Conservation (phyloP, 2,113 vertebrate species). For the Zingel zingel region DNA sequence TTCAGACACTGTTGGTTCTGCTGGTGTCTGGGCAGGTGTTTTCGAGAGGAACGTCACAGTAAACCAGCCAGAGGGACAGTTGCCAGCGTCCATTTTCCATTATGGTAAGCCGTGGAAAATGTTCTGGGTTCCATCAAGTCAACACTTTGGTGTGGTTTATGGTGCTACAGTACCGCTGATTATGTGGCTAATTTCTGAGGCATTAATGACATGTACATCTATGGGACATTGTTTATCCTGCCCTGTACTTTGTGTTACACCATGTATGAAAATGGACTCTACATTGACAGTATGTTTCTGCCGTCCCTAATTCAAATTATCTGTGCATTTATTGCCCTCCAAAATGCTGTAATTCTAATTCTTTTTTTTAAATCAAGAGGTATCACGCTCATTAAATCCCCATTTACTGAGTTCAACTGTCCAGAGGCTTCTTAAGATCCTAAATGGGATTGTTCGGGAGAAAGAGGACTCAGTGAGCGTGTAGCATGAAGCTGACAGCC, state of each 20-base stretch:
- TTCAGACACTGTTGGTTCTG: neutral
- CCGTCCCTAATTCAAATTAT: slow-evolving; percentile 2
- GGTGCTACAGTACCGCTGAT: neutral
- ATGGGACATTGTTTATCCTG: neutral
- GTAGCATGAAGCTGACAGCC: slow-evolving; percentile 12
- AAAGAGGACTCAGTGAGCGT: neutral
- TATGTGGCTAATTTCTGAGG: neutral
- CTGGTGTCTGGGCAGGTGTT: slow-evolving; percentile 4
- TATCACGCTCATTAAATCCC: neutral
- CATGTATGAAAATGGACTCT: neutral
- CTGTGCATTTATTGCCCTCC: neutral
- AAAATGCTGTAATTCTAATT: neutral
- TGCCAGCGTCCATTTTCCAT: neutral
- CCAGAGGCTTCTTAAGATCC: slow-evolving; percentile 14
- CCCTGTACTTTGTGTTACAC: neutral
- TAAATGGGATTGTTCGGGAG: neutral
- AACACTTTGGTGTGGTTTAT: neutral
- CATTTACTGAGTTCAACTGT: neutral
- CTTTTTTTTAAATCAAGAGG: neutral
- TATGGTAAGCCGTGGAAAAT: neutral
- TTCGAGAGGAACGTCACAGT: neutral
- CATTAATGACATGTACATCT: neutral
- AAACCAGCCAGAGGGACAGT: neutral
- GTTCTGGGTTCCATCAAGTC: slow-evolving; percentile 27
- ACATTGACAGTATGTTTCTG: neutral